These are phyloP conservation scores for Nemotelus nigrinus DNA, from an alignment of 2,888 invertebrate species.

Conservation along the genomic window DNA sequence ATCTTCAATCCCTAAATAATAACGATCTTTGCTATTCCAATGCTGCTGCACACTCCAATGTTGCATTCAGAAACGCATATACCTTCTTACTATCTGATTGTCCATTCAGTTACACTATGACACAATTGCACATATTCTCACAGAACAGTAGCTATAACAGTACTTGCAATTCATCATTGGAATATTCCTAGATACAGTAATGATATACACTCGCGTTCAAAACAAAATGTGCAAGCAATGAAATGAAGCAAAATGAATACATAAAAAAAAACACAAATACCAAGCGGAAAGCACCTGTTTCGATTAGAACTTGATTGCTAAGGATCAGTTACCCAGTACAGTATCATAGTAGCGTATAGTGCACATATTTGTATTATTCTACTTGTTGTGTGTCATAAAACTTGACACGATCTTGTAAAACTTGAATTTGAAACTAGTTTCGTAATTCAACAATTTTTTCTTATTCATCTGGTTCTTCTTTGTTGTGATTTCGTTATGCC, in stretches of 20 bases:
- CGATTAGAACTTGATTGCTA: conserved; percentile 42
- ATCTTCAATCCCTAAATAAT: not conserved
- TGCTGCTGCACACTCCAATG: not conserved
- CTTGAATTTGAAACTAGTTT: conserved; percentile 51
- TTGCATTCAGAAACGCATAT: not conserved
- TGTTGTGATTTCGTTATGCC: conserved; percentile 25
- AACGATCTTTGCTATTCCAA: not conserved
- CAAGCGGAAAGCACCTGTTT: conserved; percentile 39
- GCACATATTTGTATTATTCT: conserved; percentile 42
- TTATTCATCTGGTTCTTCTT: conserved; percentile 34
- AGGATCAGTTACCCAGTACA: conserved; percentile 30
- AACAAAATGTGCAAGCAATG: not conserved
- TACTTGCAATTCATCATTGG: not conserved
- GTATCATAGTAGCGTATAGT: not conserved
- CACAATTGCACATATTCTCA: conserved; percentile 11
- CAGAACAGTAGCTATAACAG: conserved; percentile 14
- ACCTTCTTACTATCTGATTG: not conserved
- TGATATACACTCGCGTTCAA: not conserved
- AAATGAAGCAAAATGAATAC: not conserved
- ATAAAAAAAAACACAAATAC: not conserved
- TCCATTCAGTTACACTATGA: not conserved
- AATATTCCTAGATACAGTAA: conserved; percentile 17
- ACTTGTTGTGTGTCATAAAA: conserved; percentile 46
- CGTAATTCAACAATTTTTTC: conserved; percentile 40
- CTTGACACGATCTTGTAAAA: conserved; percentile 50